These are phyloP conservation scores for Stramonita haemastoma DNA, from an alignment of 2,888 invertebrate genomes.

Conservation along the genomic window DNA sequence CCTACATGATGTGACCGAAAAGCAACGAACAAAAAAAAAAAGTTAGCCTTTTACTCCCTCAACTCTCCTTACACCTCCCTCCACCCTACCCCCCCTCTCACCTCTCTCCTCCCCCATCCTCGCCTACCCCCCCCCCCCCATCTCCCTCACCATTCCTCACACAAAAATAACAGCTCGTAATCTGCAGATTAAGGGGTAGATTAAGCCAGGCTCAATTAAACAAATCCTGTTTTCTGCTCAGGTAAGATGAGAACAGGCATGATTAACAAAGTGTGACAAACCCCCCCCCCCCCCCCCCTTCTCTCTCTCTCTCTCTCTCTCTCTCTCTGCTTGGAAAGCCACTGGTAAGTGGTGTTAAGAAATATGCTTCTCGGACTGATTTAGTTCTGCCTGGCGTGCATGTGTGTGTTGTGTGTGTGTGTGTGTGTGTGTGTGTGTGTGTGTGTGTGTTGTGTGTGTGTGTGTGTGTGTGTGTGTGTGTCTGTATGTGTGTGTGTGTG, in stretches of 20 bases:
- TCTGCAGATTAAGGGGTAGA: neutral
- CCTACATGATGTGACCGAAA: no score
- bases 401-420: neutral
- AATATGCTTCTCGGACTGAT: neutral
- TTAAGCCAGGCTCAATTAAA: neutral
- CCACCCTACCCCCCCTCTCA: no score
- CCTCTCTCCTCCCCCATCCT: no score
- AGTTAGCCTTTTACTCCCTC: no score
- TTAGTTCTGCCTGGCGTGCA: neutral
- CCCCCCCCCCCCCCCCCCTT: neutral
- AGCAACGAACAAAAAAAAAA: no score
- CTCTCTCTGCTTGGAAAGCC: neutral
- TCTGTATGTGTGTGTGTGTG: no score
- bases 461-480: no score
- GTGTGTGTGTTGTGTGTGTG: no score
- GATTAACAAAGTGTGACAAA: neutral
- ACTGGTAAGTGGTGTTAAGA: no score
- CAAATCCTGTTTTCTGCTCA: conserved; percentile 3
- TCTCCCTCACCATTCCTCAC: neutral
- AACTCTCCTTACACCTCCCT: no score
- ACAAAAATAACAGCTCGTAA: neutral
- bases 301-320: neutral
- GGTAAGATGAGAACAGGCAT: neutral
- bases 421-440: no score
- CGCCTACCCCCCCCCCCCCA: no score